Conservation (phyloP, 2,888 invertebrate genomes). For the Eupithecia abbreviata region DNA sequence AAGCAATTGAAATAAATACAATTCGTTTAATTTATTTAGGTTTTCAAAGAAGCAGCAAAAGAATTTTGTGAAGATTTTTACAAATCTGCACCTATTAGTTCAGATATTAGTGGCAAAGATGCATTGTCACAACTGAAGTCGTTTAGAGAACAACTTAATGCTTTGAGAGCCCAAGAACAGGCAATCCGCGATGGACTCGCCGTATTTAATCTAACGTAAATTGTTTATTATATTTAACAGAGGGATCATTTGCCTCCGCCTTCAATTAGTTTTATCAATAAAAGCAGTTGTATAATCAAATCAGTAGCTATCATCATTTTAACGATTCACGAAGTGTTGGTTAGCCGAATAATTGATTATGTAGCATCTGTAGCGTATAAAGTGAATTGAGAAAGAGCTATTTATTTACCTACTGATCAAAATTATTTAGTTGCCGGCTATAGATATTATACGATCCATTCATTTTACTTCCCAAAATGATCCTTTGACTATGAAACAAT, state of each 20-base stretch:
- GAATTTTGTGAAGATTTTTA: slow-evolving; percentile 88
- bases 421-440: too few species aligned
- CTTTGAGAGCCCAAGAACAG: slow-evolving; percentile 86
- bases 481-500: neutral
- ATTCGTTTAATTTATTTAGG: slow-evolving; percentile 55
- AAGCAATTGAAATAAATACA: neutral
- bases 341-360: too few species aligned
- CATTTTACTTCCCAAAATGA: neutral
- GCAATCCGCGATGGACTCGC: slow-evolving; percentile 87
- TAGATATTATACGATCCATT: too few species aligned
- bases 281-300: neutral
- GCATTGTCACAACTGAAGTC: slow-evolving; percentile 83
- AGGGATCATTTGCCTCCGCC: neutral
- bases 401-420: too few species aligned
- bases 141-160: slow-evolving; percentile 80
- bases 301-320: neutral
- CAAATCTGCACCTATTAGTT: slow-evolving; percentile 86
- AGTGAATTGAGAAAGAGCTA: too few species aligned
- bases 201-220: slow-evolving; percentile 89
- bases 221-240: neutral
- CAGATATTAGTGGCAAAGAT: slow-evolving; percentile 83
- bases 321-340: too few species aligned
- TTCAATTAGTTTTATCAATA: neutral
- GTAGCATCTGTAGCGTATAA: too few species aligned
- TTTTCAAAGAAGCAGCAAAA: slow-evolving; percentile 87